Evolutionary conservation across 1,140 invertebrate genomes (phyloP).

Genomic region (Ceratina calcarata): DNA sequence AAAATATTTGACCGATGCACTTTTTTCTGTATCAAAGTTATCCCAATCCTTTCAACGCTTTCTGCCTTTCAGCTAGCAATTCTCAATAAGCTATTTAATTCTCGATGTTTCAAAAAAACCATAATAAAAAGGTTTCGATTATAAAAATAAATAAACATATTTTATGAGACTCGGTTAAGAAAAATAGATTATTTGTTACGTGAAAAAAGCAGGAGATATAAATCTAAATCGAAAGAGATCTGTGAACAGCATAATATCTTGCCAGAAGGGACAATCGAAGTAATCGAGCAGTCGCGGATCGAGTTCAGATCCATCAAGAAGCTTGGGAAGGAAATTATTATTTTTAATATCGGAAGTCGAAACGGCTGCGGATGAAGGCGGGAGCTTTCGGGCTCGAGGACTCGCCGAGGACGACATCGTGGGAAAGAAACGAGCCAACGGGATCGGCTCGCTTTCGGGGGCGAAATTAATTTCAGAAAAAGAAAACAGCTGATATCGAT

Average conservation of each 20-base stretch:
- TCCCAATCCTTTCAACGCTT: not conserved
- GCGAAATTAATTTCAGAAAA: constrained; percentile 65
- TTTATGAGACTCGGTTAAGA: too few species aligned
- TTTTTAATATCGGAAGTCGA: constrained; percentile 51
- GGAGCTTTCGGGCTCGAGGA: not conserved
- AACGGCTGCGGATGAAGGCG: constrained; percentile 6
- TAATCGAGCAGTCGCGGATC: not conserved
- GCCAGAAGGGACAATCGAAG: not conserved
- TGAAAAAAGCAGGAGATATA: not conserved
- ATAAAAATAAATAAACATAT: too few species aligned
- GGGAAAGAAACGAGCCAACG: not conserved
- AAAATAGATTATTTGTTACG: too few species aligned
- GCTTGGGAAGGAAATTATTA: constrained; percentile 35
- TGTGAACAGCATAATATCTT: not conserved
- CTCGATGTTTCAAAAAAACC: not conserved
- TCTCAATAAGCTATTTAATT: not conserved
- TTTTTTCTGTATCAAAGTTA: not conserved
- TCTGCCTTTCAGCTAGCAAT: not conserved
- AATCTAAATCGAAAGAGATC: not conserved
- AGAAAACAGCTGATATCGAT: constrained; percentile 65
- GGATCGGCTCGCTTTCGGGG: not conserved
- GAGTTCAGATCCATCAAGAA: constrained; percentile 5
- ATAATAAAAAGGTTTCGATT: not conserved
- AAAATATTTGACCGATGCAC: too few species aligned
- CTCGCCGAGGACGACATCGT: constrained; percentile 1